These are phyloP conservation scores for Rotaria macrura DNA, from an alignment of 2,888 invertebrate species.

Conservation along the genomic window DNA sequence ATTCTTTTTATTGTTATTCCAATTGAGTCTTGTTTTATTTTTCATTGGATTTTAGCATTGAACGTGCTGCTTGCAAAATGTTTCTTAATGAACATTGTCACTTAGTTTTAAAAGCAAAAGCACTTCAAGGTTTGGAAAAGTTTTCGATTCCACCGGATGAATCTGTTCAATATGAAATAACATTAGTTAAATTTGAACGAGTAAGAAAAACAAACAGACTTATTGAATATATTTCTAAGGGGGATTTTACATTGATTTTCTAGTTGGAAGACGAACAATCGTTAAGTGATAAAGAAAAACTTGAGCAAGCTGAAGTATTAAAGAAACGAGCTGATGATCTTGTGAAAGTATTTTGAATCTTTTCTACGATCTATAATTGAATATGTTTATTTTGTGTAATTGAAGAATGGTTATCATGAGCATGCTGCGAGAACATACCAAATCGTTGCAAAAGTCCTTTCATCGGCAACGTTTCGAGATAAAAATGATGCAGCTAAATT, in stretches of 20 bases:
- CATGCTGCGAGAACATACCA: conserved; percentile 77
- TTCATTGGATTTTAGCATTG: conserved; percentile 35
- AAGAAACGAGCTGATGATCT: conserved; percentile 83
- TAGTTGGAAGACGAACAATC: conserved; percentile 70
- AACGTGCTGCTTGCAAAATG: conserved; percentile 59
- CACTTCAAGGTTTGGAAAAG: conserved; percentile 56
- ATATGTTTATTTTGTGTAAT: conserved; percentile 1
- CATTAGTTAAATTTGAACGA: conserved; percentile 72
- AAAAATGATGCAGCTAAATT: conserved; percentile 51
- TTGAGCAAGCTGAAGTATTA: conserved; percentile 69
- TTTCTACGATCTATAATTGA: background rate
- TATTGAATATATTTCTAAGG: conserved; percentile 27
- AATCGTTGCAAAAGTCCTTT: conserved; percentile 61
- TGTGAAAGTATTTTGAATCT: conserved; percentile 59
- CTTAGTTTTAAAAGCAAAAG: conserved; percentile 59
- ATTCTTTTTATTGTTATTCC: too few species aligned
- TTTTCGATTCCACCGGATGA: conserved; percentile 69
- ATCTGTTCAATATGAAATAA: conserved; percentile 61
- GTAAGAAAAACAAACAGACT: conserved; percentile 44
- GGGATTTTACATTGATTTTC: conserved; percentile 24
- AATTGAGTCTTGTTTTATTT: background rate
- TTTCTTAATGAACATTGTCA: conserved; percentile 65
- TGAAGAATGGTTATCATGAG: conserved; percentile 58
- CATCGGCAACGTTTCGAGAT: conserved; percentile 53
- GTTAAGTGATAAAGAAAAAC: conserved; percentile 65